Conservation (phyloP, 2,113 vertebrate genomes). For the Entomyzon cyanotis region DNA sequence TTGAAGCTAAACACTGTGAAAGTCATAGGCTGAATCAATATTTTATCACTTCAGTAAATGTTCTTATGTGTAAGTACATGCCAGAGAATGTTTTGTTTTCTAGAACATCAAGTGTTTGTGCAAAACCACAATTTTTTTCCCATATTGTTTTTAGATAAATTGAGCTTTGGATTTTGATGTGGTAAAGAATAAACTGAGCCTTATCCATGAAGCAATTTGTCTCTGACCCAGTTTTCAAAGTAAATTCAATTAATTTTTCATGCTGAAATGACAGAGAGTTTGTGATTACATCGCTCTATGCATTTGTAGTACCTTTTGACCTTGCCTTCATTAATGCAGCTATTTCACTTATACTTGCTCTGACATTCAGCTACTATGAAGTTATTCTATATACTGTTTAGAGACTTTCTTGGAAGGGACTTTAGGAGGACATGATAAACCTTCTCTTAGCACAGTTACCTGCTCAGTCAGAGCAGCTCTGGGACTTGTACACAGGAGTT, state of each 20-base stretch:
- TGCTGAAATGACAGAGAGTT: conserved; percentile 2
- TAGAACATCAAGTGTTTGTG: neutral
- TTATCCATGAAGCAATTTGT: neutral
- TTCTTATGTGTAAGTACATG: neutral
- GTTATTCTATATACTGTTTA: neutral
- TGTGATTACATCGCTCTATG: neutral
- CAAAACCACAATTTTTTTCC: neutral
- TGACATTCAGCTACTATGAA: neutral
- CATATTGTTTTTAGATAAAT: neutral
- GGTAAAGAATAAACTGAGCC: neutral
- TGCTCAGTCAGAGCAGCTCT: neutral
- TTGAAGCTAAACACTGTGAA: neutral
- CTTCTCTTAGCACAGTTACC: neutral
- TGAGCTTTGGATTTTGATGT: neutral
- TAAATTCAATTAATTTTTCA: conserved; percentile 57
- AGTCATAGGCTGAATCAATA: neutral
- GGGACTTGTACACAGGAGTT: neutral
- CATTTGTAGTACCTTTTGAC: neutral
- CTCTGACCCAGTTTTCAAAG: conserved; percentile 37
- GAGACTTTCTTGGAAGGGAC: neutral
- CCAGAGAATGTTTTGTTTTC: neutral
- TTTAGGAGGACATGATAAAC: neutral
- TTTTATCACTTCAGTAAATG: neutral
- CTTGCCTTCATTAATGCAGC: neutral
- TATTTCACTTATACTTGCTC: neutral